Evolutionary conservation across 2,113 vertebrate species (phyloP), one percentile per base, ranked within the genome.

Genomic region (Channa maculata): DNA sequence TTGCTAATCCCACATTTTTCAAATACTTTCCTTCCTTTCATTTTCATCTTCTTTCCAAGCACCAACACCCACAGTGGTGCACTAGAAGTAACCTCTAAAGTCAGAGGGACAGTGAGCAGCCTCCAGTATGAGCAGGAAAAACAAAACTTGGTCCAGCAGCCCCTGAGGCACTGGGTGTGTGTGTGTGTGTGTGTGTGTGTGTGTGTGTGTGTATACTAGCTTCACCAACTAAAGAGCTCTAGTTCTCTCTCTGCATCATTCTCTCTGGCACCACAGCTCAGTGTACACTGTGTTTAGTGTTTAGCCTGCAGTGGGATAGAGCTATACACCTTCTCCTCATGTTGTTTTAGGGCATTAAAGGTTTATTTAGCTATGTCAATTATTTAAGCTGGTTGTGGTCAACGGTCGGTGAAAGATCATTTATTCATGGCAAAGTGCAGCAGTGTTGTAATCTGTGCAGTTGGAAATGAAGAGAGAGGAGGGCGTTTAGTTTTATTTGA

Each of bases 91-190:
- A 75, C 51, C 53, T 91, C 76, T 75, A 74, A 77, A 87, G 87
- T 85, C 75, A 87, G 84, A 74, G 66, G 86, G 75, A 66, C 80
- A 63, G 84, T 90, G 86, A 86, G 88, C 75, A 75, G 88, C 83
- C 86, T 90, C 78, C 57, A 87, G 87, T 86, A 61, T 57, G 60
- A 85, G 70, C 63, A 85, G 72, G 65, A 82, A 78, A 87, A 87
- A 68, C 54, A 79, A 86, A 79, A 84, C 79, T 74, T 58, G 52
- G 71, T 87, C 85, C 91, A 88, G 62, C 68, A 70, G 77, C 57
- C 63, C 84, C 67, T 46, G 58, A 77, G 53, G 82, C 80, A 73
- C 65, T 48, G 66, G 67, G 71, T 52, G 54, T 71, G 65, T 77
- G 24, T 64, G 51, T 24, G 24, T 24, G 51, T 48, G 66, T 65